Evolutionary conservation across 1,140 invertebrate genomes (phyloP).

Genomic region (Hycleus cichorii): DNA sequence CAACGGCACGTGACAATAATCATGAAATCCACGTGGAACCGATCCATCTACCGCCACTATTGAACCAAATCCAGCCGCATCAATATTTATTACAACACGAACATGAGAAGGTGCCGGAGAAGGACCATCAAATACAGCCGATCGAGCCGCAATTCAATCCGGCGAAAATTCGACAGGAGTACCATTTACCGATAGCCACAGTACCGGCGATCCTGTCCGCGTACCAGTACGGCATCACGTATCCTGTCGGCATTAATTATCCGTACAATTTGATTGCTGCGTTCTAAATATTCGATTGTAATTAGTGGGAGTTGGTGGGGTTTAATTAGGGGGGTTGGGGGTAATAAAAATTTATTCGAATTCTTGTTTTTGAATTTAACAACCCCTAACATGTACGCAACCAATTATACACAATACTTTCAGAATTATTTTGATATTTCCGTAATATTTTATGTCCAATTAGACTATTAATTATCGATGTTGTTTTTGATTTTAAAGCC

Average conservation of each 20-base stretch:
- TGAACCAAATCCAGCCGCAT: constrained; percentile 3
- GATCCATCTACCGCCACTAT: not conserved
- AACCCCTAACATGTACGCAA: no score
- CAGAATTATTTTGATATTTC: no score
- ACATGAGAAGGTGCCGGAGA: not conserved
- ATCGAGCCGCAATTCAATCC: not conserved
- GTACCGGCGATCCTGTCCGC: constrained; percentile 4
- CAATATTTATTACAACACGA: not conserved
- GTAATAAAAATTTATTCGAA: constrained; percentile 5
- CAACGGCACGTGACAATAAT: constrained; percentile 6
- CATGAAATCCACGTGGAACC: constrained; percentile 9
- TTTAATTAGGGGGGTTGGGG: constrained; percentile 10
- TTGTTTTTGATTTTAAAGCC: no score
- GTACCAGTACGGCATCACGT: constrained; percentile 10
- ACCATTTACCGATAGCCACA: no score
- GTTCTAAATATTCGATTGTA: constrained; percentile 5
- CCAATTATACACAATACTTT: no score
- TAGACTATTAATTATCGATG: no score
- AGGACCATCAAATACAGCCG: constrained; percentile 3
- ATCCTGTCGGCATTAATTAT: constrained; percentile 7
- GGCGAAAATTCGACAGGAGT: not conserved
- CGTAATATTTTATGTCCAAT: no score
- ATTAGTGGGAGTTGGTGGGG: not conserved
- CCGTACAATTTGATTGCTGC: constrained; percentile 12
- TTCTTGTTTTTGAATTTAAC: not conserved